phyloP scores from a whole-genome alignment of 2,888 invertebrate genomes.

The Melanophora roralis region DNA sequence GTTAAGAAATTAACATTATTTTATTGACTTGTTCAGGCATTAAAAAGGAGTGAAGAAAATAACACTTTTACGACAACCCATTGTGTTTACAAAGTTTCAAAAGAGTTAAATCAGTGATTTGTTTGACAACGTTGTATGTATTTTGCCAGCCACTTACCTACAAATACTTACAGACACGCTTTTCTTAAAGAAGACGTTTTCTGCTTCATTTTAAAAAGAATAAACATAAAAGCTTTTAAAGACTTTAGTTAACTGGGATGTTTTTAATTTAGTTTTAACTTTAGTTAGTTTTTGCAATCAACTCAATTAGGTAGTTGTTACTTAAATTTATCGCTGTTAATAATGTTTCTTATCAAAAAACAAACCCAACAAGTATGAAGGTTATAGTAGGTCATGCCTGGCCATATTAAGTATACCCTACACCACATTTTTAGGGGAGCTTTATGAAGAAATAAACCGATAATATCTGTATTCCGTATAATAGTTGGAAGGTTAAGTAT shows the following conservation, averaged over 20 bases:
- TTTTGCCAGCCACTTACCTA: too few relatives aligned
- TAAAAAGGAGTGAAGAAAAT: conserved; percentile 31
- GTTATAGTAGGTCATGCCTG: too few relatives aligned
- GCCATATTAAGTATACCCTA: too few relatives aligned
- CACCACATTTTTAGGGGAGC: too few relatives aligned
- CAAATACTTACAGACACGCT: conserved; percentile 2
- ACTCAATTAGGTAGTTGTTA: background rate
- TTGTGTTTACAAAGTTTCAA: conserved; percentile 1
- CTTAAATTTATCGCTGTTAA: conserved; percentile 1
- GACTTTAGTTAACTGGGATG: conserved; percentile 32
- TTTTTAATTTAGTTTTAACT: too few relatives aligned
- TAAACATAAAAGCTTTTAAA: too few relatives aligned
- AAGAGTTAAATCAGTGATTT: conserved; percentile 8
- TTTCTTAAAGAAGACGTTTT: conserved; percentile 27
- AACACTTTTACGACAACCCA: conserved; percentile 9
- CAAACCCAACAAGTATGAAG: too few relatives aligned
- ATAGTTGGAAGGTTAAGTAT: too few relatives aligned
- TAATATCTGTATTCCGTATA: too few relatives aligned
- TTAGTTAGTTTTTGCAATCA: background rate
- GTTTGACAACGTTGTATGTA: background rate
- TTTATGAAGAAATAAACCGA: too few relatives aligned
- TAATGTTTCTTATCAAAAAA: conserved; percentile 20
- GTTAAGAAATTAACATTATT: conserved; percentile 48
- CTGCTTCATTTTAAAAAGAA: too few relatives aligned
- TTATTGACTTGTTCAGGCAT: conserved; percentile 49